phyloP scores from a whole-genome alignment of 2,113 vertebrate species.

The Corythornis vintsioides region DNA sequence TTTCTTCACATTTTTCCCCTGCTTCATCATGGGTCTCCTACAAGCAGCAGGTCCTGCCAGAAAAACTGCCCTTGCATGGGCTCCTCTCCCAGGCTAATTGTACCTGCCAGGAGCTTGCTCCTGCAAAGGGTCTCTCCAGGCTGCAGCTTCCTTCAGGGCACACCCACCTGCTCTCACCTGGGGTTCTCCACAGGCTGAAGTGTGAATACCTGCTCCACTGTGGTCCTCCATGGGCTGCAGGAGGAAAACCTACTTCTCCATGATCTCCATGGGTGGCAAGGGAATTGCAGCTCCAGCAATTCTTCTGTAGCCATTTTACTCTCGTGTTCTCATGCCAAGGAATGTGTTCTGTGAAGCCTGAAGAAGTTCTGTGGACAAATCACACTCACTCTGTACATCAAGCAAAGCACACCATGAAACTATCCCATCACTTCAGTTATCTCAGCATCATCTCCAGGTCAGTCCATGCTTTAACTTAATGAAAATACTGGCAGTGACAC shows the following conservation, averaged over 20 bases:
- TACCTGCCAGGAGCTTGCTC: neutral
- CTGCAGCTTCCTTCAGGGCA: neutral
- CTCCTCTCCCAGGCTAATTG: neutral
- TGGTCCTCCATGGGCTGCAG: neutral
- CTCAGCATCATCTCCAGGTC: neutral
- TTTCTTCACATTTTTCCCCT: neutral
- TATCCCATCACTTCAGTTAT: neutral
- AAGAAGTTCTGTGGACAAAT: neutral
- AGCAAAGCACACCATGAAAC: neutral
- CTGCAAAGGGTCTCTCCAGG: neutral
- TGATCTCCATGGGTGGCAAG: neutral
- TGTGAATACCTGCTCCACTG: neutral
- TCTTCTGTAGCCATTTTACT: neutral
- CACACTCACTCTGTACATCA: neutral
- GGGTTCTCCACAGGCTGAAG: neutral
- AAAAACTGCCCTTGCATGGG: neutral
- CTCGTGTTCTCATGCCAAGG: accelerated
- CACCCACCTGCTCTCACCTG: neutral
- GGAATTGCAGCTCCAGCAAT: neutral
- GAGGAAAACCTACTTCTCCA: neutral
- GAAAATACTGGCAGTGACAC: conserved; percentile 17
- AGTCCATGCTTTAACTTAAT: neutral
- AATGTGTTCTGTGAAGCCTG: neutral
- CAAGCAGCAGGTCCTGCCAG: neutral
- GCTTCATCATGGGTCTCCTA: neutral